Conservation (phyloP, 1,140 invertebrate genomes). For the Atopsyche davidsoni region DNA sequence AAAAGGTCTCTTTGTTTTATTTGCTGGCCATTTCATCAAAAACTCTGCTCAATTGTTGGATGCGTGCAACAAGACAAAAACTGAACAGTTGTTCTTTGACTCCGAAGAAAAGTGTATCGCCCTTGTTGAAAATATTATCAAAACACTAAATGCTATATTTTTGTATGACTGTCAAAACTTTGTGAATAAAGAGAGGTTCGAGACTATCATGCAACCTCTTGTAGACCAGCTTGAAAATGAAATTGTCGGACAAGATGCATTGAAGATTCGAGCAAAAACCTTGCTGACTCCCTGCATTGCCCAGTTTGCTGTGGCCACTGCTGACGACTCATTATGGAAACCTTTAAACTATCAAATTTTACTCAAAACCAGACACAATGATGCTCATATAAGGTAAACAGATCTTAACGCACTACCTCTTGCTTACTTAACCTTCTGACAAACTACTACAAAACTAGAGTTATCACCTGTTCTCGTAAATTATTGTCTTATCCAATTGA, state of each 20-base stretch:
- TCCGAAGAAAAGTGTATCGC: conserved; percentile 51
- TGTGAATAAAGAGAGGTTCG: conserved; percentile 77
- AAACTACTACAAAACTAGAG: too few species aligned
- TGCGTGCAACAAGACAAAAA: conserved; percentile 50
- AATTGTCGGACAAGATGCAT: conserved; percentile 54
- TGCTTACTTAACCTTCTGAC: too few species aligned
- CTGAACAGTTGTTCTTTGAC: conserved; percentile 45
- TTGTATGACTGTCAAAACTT: conserved; percentile 76
- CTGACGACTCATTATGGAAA: conserved; percentile 83
- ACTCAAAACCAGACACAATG: conserved; percentile 75
- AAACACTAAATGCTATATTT: conserved; percentile 72
- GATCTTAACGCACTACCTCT: too few species aligned
- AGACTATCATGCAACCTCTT: conserved; percentile 74
- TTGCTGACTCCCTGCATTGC: conserved; percentile 72
- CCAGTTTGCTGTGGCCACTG: conserved; percentile 71
- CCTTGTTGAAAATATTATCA: conserved; percentile 62
- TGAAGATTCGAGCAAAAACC: conserved; percentile 54
- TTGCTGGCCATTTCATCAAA: conserved; percentile 78
- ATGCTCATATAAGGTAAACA: conserved; percentile 53
- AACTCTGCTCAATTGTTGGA: conserved; percentile 68
- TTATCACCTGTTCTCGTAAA: too few species aligned
- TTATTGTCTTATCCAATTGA: too few species aligned
- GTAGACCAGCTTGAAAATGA: conserved; percentile 86
- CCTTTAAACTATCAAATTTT: conserved; percentile 83
- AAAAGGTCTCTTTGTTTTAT: conserved; percentile 82